phyloP scores from a whole-genome alignment of 2,888 invertebrate species.

The Polyommatus icarus region DNA sequence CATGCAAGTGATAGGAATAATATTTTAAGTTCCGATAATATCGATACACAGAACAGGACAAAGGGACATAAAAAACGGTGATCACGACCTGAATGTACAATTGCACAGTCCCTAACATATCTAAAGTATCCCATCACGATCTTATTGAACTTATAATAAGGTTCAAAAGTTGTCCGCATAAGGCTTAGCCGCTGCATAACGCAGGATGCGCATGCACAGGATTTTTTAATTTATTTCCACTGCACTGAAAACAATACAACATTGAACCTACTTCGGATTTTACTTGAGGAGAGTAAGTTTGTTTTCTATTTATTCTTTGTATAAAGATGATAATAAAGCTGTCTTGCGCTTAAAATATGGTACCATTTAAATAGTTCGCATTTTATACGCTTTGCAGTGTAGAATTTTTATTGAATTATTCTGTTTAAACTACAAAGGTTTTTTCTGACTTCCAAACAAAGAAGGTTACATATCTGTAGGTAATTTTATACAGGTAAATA shows the following conservation, averaged over 20 bases:
- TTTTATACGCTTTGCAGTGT: background rate
- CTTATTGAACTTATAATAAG: background rate
- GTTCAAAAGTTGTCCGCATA: background rate
- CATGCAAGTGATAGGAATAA: background rate
- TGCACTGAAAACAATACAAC: background rate
- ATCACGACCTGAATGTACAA: slow-evolving; percentile 6
- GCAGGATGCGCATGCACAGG: background rate
- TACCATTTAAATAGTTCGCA: background rate
- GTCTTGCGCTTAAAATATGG: background rate
- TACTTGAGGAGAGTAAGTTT: background rate
- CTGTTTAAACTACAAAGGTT: background rate
- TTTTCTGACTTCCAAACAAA: background rate
- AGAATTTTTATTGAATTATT: background rate
- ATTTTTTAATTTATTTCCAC: background rate
- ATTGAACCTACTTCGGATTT: background rate
- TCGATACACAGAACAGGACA: slow-evolving; percentile 4
- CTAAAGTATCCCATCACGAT: background rate
- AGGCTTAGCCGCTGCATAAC: background rate
- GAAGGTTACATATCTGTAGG: too few relatives aligned
- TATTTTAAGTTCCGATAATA: slow-evolving; percentile 9
- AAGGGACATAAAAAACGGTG: background rate
- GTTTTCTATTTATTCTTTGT: background rate
- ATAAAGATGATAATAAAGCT: background rate
- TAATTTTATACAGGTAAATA: too few relatives aligned
- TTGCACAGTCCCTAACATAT: background rate